These are phyloP conservation scores for Doryteuthis pealeii DNA, from an alignment of 1,140 invertebrate species.

Conservation along the genomic window DNA sequence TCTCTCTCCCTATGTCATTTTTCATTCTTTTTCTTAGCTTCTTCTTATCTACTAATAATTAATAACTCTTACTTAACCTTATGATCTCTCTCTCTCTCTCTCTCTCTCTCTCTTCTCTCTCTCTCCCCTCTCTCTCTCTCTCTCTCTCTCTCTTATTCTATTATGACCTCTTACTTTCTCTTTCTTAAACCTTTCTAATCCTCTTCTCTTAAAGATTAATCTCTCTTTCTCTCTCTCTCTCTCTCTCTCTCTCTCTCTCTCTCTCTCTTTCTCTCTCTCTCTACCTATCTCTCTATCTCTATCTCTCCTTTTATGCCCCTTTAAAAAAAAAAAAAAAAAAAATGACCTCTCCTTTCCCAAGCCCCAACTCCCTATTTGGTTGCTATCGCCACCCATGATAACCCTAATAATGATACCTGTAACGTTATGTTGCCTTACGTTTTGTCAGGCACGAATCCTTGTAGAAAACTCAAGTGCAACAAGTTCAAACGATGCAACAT, in stretches of 20 bases:
- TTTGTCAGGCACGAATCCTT: slow-evolving; percentile 48
- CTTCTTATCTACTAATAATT: no score
- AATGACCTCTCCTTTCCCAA: neutral
- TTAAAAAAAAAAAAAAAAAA: neutral
- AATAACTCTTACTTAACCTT: no score
- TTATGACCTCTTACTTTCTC: neutral
- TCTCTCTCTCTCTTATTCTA: no score
- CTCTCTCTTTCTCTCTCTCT: slow-evolving; percentile 3
- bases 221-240: neutral
- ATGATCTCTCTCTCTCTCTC: no score
- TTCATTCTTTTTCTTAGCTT: no score
- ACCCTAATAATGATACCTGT: neutral
- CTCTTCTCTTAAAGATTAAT: neutral
- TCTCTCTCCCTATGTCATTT: no score
- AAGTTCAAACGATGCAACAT: slow-evolving; percentile 79
- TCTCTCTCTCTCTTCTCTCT: no score
- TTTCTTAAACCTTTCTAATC: neutral
- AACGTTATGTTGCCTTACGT: slow-evolving; percentile 6
- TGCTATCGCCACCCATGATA: neutral
- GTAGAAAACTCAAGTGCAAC: slow-evolving; percentile 42
- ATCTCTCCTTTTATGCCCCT: neutral
- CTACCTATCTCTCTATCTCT: neutral
- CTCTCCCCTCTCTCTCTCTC: no score
- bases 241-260: slow-evolving; percentile 16
- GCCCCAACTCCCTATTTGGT: neutral